A percentile compares a stretch with the other conserved stretches of the same genome.
These are phyloP conservation scores for Caenorhabditis sulstoni DNA, from an alignment of 2,888 invertebrate species.

Conservation along the genomic window DNA sequence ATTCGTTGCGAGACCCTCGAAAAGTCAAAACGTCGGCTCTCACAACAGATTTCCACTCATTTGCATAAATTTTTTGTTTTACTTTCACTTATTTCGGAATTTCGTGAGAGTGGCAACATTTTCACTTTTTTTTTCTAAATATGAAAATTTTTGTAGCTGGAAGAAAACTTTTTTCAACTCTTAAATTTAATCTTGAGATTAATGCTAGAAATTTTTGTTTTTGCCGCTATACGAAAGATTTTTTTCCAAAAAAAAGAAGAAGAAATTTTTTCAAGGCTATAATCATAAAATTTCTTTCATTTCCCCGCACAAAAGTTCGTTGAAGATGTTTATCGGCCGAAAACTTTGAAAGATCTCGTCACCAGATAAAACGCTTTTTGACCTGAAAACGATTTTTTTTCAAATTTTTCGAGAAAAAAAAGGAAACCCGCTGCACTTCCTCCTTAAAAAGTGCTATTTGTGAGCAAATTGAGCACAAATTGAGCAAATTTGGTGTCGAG, in stretches of 20 bases:
- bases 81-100: too few relatives aligned
- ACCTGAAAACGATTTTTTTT: not conserved
- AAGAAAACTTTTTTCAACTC: too few relatives aligned
- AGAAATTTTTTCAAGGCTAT: not conserved
- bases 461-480: conserved; percentile 16
- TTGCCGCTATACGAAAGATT: not conserved
- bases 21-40: not conserved
- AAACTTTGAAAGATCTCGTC: too few relatives aligned
- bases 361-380: too few relatives aligned
- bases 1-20: not conserved
- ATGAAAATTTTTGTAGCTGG: too few relatives aligned
- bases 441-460: conserved; percentile 10
- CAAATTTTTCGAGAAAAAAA: not conserved
- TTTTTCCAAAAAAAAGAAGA: conserved; percentile 6
- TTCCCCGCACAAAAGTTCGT: too few relatives aligned
- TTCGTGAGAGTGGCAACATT: not conserved
- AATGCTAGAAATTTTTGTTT: not conserved
- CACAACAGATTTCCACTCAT: not conserved
- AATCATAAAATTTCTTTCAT: not conserved
- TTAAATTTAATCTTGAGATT: not conserved
- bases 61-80: not conserved
- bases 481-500: conserved; percentile 30
- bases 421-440: not conserved
- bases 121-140: not conserved
- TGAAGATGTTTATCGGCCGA: too few relatives aligned